Evolutionary conservation across 1,140 invertebrate genomes (phyloP), one percentile per base, ranked within the genome.

Genomic region (Caenorhabditis remanei): DNA sequence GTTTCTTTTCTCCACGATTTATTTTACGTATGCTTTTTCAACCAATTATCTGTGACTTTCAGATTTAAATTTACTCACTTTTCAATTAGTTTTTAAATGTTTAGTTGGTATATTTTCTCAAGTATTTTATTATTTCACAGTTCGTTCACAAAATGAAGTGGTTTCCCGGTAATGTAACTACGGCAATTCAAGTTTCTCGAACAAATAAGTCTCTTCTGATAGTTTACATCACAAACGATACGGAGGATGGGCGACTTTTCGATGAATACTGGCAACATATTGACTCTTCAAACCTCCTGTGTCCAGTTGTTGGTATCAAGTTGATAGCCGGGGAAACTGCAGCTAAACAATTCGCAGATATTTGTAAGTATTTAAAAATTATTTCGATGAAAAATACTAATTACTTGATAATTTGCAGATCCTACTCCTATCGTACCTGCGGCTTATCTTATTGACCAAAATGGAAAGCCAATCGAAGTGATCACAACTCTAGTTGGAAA

Each of bases 61-160:
- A 32, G 2, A 2, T 32, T 32, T 32, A 32, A 32, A 32, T 32
- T 32, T 1, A 32, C 32, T 32, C 32, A 32, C 32, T 32, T 32
- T 32, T 32, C 32, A 0, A 32, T 32, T 32, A 32, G 32, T 32
- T 32, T 32, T 32, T 32, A 32, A 2, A 32, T 32, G 32, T 32
- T 32, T 32, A 32, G 32, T 32, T 32, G 32, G 32, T 32, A 32
- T 32, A 2, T 32, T 32, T 32, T 32, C 32, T 32, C 32, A 32
- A 32, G 61, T 58, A n/a, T 8, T n/a, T 58, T 58, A n/a, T 58
- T 8, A n/a, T 58, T 58, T 58, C 21, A 19, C 8, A 16, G 50
- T 21, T 58, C n/a, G 16, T n/a, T 58, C n/a, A n/a, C 67, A 75
- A 14, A 75, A 75, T 75, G 67, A 43, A 75, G 67, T 75, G 67